Conservation (phyloP, 2,888 invertebrate species). For the Mythimna ferrago region DNA sequence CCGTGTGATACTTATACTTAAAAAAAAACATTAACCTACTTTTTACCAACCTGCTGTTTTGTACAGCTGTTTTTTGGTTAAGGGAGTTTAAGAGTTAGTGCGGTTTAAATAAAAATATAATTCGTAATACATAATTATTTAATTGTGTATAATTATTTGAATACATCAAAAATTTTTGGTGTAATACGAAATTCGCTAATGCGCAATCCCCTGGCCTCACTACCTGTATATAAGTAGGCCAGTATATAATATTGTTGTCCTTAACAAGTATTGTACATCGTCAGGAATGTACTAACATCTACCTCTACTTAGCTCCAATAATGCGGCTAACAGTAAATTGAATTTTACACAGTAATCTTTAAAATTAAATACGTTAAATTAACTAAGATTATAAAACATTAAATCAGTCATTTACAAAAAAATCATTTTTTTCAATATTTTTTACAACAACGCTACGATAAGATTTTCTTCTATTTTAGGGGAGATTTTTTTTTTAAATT, state of each 20-base stretch:
- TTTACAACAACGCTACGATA: slow-evolving; percentile 73
- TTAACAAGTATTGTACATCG: slow-evolving; percentile 84
- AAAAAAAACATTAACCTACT: no score
- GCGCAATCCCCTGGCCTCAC: slow-evolving; percentile 76
- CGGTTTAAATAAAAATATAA: slow-evolving; percentile 67
- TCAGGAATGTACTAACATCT: slow-evolving; percentile 88
- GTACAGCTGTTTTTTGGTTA: neutral
- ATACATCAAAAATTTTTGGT: slow-evolving; percentile 89
- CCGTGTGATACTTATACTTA: no score
- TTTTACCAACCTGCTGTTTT: no score
- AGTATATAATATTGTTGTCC: slow-evolving; percentile 72
- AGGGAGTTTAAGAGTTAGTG: neutral
- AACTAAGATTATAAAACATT: slow-evolving; percentile 78
- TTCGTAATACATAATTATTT: slow-evolving; percentile 83
- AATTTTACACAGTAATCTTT: slow-evolving; percentile 74
- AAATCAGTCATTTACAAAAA: slow-evolving; percentile 87
- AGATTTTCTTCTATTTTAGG: slow-evolving; percentile 58
- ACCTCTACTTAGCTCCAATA: slow-evolving; percentile 78
- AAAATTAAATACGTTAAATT: slow-evolving; percentile 84
- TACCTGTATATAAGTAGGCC: slow-evolving; percentile 78
- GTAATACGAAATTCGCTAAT: slow-evolving; percentile 85
- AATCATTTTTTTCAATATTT: slow-evolving; percentile 60
- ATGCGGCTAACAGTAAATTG: slow-evolving; percentile 68
- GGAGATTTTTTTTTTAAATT: slow-evolving; percentile 68
- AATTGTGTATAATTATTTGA: slow-evolving; percentile 86